Percentiles rank a stretch among this genome's conserved stretches.
Evolutionary conservation across 2,797 vertebrate genomes (phyloP).

Genomic region (Hypotaenidia philippensis): DNA sequence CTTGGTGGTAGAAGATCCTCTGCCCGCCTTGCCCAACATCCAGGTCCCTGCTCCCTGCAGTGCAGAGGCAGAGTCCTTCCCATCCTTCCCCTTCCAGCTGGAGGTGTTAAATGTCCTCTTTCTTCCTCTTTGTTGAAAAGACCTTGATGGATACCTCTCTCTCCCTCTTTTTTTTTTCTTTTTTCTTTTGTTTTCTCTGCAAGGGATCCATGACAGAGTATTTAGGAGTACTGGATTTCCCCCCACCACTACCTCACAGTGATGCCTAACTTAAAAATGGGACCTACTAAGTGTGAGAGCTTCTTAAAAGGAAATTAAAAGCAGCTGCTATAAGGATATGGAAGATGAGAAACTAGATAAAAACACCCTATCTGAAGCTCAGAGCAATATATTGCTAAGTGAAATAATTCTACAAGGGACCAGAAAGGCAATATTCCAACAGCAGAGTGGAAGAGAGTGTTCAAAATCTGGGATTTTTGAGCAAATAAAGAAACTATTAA

Average conservation of each 20-base stretch:
- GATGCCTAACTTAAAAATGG: constrained; percentile 22
- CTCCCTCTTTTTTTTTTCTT: background rate
- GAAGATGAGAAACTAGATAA: constrained; percentile 56
- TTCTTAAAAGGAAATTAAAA: constrained; percentile 68
- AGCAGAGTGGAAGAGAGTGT: background rate
- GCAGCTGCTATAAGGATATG: constrained; percentile 27
- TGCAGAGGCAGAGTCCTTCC: background rate
- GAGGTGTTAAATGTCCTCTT: background rate
- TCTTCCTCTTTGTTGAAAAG: background rate
- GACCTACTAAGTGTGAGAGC: background rate
- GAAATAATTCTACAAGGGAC: constrained; percentile 61
- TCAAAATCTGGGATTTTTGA: constrained; percentile 23
- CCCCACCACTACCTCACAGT: background rate
- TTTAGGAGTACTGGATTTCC: constrained; percentile 6
- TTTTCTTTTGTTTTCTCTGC: background rate
- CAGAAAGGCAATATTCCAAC: constrained; percentile 56
- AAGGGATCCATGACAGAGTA: background rate
- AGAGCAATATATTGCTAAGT: constrained; percentile 59
- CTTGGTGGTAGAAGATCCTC: background rate
- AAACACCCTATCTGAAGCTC: constrained; percentile 20
- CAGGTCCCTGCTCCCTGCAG: background rate
- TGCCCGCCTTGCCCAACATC: background rate
- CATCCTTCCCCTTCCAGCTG: background rate
- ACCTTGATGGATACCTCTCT: background rate
- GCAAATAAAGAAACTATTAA: constrained; percentile 28